A percentile compares a stretch with the other conserved stretches of the same genome.
Evolutionary conservation across 1,140 invertebrate species (phyloP).

Genomic region (Anadara kagoshimensis): DNA sequence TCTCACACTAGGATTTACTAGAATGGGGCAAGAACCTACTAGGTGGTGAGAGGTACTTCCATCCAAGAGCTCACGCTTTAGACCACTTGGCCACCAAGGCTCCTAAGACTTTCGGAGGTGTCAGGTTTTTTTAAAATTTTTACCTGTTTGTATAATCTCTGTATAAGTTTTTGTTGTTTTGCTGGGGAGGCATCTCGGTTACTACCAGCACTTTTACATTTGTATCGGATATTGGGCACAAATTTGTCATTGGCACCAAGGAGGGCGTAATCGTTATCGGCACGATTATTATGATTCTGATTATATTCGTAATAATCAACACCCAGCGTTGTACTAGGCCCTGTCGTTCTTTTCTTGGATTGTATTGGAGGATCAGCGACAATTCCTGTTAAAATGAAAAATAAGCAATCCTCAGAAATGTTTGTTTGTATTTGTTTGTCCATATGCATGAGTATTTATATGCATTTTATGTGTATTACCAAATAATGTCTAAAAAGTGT

Average conservation of each 20-base stretch:
- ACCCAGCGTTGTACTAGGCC: slow-evolving; percentile 51
- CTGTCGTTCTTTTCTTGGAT: slow-evolving; percentile 60
- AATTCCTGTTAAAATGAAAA: slow-evolving; percentile 37
- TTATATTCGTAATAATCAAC: slow-evolving; percentile 42
- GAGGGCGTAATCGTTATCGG: slow-evolving; percentile 57
- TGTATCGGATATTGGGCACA: slow-evolving; percentile 63
- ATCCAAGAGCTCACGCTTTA: no score
- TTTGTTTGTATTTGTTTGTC: neutral
- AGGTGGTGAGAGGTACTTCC: no score
- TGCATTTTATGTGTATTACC: neutral
- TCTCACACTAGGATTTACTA: no score
- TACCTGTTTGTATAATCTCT: neutral
- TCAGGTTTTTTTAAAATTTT: no score
- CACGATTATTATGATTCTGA: slow-evolving; percentile 9
- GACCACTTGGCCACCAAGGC: no score
- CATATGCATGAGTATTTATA: slow-evolving; percentile 18
- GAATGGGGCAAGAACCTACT: no score
- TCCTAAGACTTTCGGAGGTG: no score
- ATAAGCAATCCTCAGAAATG: neutral
- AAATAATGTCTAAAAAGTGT: neutral
- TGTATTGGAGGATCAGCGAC: slow-evolving; percentile 66
- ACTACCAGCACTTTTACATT: slow-evolving; percentile 32
- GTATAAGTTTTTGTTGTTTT: slow-evolving; percentile 58
- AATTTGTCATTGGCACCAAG: slow-evolving; percentile 69
- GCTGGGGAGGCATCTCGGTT: slow-evolving; percentile 48